These are phyloP conservation scores for Pollimyrus isidori DNA, from an alignment of 2,113 vertebrate species.

Conservation along the genomic window DNA sequence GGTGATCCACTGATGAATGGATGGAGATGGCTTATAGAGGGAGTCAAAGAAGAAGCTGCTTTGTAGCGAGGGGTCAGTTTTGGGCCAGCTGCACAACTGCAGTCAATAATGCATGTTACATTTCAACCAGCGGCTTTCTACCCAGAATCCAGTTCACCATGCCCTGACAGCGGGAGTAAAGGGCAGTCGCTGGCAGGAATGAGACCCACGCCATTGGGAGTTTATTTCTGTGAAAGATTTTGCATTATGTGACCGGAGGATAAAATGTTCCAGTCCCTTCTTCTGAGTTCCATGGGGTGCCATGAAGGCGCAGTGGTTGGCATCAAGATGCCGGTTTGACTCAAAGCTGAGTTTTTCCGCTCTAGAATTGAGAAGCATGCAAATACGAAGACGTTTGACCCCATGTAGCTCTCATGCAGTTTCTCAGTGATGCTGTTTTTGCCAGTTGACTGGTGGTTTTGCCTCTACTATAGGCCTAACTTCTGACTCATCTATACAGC, in stretches of 20 bases:
- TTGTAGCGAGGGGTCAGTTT: neutral
- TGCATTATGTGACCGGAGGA: neutral
- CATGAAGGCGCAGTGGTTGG: neutral
- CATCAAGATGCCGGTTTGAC: neutral
- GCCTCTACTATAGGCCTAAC: neutral
- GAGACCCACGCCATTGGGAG: neutral
- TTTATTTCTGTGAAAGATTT: neutral
- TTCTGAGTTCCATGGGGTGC: neutral
- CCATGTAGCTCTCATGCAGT: neutral
- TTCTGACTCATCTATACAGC: neutral
- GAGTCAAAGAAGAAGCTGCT: no score
- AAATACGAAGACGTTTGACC: neutral
- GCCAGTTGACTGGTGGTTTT: neutral
- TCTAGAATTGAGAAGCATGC: neutral
- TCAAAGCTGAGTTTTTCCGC: no score
- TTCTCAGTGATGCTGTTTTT: neutral
- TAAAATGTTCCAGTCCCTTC: neutral
- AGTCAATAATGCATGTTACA: conserved; percentile 34
- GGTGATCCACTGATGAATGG: neutral
- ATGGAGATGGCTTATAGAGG: neutral
- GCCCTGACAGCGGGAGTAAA: neutral
- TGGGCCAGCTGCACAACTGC: conserved; percentile 6
- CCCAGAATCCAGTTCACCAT: conserved; percentile 21
- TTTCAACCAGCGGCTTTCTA: conserved; percentile 28
- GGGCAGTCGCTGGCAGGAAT: neutral